Evolutionary conservation across 2,888 invertebrate genomes (phyloP).

Genomic region (Ischnura elegans): DNA sequence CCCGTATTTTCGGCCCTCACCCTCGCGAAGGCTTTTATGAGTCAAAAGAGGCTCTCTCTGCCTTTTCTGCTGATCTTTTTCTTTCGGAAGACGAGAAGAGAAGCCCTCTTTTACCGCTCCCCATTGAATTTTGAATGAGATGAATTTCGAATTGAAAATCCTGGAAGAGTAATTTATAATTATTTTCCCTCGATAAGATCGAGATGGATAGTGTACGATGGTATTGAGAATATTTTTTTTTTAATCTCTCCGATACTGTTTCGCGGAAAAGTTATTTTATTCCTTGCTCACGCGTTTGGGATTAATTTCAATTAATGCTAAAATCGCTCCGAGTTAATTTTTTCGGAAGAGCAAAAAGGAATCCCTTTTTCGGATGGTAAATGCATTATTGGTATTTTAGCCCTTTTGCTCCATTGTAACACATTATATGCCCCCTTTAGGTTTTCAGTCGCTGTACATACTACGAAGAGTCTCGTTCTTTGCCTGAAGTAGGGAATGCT

Average conservation of each 20-base stretch:
- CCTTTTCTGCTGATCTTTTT: constrained; percentile 21
- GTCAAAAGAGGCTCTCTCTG: not conserved
- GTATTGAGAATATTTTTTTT: not conserved
- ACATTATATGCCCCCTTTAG: no score
- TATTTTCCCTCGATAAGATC: not conserved
- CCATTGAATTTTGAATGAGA: constrained; percentile 33
- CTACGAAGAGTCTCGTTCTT: no score
- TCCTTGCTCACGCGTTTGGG: no score
- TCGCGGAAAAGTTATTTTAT: not conserved
- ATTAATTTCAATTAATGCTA: no score
- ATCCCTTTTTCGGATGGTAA: no score
- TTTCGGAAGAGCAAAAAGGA: no score
- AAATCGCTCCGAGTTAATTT: no score
- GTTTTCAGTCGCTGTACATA: no score
- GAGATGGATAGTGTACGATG: not conserved
- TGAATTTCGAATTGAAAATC: constrained; percentile 16
- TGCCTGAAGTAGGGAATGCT: no score
- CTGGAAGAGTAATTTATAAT: constrained; percentile 1
- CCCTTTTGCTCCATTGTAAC: no score
- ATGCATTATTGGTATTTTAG: not conserved
- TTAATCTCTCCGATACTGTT: not conserved
- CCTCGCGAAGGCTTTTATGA: not conserved
- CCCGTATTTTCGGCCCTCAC: not conserved
- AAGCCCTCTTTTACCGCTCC: no score
- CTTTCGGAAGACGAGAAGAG: not conserved